Conservation (phyloP, 2,113 vertebrate genomes). For the Thamnophis sirtalis region DNA sequence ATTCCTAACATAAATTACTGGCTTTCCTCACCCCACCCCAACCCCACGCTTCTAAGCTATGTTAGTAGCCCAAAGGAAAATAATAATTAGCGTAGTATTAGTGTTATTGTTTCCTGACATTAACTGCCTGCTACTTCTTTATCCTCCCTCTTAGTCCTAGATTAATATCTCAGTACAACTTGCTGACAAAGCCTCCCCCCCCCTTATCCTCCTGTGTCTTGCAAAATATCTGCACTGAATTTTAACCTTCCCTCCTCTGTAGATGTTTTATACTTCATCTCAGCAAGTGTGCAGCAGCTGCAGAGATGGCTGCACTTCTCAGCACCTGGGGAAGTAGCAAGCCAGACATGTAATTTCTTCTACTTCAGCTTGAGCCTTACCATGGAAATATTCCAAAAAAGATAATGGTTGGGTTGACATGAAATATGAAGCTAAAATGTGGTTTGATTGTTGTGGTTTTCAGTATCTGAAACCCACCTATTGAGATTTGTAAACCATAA, state of each 20-base stretch:
- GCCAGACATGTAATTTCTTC: background rate
- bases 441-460: background rate
- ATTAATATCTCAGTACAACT: background rate
- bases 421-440: background rate
- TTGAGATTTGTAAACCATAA: background rate
- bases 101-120: conserved; percentile 77
- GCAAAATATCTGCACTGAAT: background rate
- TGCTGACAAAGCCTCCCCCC: background rate
- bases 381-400: background rate
- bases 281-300: background rate
- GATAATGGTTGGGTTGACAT: background rate
- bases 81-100: conserved; percentile 76
- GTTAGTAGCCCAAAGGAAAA: conserved; percentile 71
- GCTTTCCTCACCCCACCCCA: background rate
- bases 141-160: conserved; percentile 26
- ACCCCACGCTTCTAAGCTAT: conserved; percentile 29
- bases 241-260: background rate
- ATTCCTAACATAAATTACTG: conserved; percentile 61
- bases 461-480: background rate
- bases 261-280: background rate
- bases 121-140: conserved; percentile 64
- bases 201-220: background rate
- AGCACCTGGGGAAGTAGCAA: background rate
- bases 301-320: background rate
- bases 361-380: background rate